A percentile compares a stretch with the other conserved stretches of the same genome.
Evolutionary conservation across 2,797 vertebrate genomes (phyloP).

Genomic region (Tympanoctomys barrerae): DNA sequence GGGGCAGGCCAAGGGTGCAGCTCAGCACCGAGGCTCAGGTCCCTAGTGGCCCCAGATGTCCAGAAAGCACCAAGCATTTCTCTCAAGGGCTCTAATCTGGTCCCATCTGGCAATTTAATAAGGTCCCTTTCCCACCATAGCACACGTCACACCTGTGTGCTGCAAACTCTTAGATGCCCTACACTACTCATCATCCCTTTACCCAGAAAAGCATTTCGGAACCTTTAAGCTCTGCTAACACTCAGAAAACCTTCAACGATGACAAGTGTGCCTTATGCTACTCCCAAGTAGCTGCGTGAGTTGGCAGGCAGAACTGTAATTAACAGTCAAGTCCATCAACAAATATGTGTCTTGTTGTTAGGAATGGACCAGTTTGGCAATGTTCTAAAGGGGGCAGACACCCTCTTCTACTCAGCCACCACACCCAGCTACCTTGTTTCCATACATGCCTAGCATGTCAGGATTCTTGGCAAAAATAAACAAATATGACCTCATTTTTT

Average conservation of each 20-base stretch:
- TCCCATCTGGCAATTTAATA: background rate
- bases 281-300: background rate
- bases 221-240: background rate
- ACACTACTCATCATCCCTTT: background rate
- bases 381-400: conserved; percentile 15
- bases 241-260: conserved; percentile 49
- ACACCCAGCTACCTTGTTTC: background rate
- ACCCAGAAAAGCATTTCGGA: conserved; percentile 43
- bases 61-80: background rate
- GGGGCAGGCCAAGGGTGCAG: background rate
- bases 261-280: background rate
- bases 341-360: conserved; percentile 1
- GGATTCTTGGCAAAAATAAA: conserved; percentile 30
- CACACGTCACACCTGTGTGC: background rate
- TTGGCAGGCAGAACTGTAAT: conserved; percentile 35
- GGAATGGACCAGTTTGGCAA: conserved; percentile 27
- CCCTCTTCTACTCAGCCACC: background rate
- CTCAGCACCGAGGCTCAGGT: background rate
- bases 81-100: background rate
- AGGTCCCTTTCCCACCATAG: background rate
- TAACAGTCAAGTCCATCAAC: background rate
- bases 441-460: background rate
- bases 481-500: background rate
- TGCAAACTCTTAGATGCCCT: background rate
- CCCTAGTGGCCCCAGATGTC: background rate